Base-by-base conservation (phyloP, 2,797 vertebrate species). In the Pantherophis vulpinus region DNA sequence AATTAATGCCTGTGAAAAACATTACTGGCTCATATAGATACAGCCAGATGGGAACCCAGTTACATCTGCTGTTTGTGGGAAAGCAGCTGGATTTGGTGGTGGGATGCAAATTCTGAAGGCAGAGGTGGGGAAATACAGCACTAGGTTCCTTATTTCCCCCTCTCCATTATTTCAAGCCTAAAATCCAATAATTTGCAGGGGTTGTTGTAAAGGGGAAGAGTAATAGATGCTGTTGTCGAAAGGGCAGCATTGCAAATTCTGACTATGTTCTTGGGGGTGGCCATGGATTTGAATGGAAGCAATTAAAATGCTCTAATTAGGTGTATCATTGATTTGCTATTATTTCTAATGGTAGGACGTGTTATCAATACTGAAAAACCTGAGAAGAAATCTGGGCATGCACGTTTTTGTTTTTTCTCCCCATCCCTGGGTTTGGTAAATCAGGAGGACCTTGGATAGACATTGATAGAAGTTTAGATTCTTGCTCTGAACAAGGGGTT, bases 111-210 rank as follows among this genome's bases (percentile, higher is more conserved):
- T 0, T 89, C 54, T 63, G 59, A 88, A 10, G 0, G 7, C 1
- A 47, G 79, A 56, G 32, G 7, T 47, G 20, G 9, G 90, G 32
- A 87, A 6, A 27, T 74, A 54, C 58, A 8, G 37, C 0, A 58
- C 42, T 20, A 70, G 32, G 32, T 83, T 42, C 87, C 59, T 27
- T 14, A 25, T n/a, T 25, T 63, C 0, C 70, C 55, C n/a, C 11
- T 42, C n/a, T 86, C 54, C 2, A 0, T 14, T 0, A 7, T n/a
- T 0, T 9, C 63, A 51, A 0, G 0, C 2, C 5, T 14, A 32
- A 59, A 61, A 79, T 86, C 8, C 61, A 37, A 18, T 60, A n/a
- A 25, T 54, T 18, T 0, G 7, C 18, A 0, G 23, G 0, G n/a
- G 6, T 25, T 92, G 54, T 60, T 54, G 79, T 66, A 0, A 0